Evolutionary conservation across 2,888 invertebrate genomes (phyloP).

Genomic region (Phasia obesa): DNA sequence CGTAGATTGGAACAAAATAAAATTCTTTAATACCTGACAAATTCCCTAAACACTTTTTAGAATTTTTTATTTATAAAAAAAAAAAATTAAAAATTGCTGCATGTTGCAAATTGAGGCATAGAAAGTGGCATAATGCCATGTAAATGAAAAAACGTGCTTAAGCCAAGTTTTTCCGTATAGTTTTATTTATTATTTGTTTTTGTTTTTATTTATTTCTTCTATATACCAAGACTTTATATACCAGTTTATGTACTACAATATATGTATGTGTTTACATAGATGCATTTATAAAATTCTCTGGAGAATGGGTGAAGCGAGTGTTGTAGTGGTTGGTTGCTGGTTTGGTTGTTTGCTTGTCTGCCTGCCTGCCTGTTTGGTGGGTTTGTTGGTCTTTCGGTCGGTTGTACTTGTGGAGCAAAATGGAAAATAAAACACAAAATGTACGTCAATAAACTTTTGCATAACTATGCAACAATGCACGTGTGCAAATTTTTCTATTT

Average conservation of each 20-base stretch:
- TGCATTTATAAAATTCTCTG: neutral
- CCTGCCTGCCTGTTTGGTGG: constrained; percentile 60
- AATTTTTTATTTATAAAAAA: too few relatives aligned
- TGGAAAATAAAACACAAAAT: constrained; percentile 52
- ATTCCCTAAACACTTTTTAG: constrained; percentile 26
- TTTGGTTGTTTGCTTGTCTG: neutral
- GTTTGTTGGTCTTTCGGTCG: constrained; percentile 72
- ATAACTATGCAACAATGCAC: constrained; percentile 70
- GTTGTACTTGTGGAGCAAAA: constrained; percentile 58
- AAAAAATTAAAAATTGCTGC: constrained; percentile 43
- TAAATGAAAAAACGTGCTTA: constrained; percentile 70
- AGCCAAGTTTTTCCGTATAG: constrained; percentile 66
- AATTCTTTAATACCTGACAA: constrained; percentile 10
- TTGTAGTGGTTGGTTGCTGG: constrained; percentile 56
- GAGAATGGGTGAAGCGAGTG: constrained; percentile 22
- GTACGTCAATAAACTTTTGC: constrained; percentile 71
- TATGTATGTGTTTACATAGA: neutral
- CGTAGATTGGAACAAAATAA: too few relatives aligned
- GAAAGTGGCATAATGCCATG: constrained; percentile 71
- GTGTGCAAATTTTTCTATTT: constrained; percentile 59
- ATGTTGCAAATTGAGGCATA: constrained; percentile 64
- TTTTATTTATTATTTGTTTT: constrained; percentile 46
- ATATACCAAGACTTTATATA: constrained; percentile 6
- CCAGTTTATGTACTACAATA: neutral
- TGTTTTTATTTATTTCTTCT: neutral